phyloP scores from a whole-genome alignment of 2,888 invertebrate genomes.

The Latrodectus elegans region DNA sequence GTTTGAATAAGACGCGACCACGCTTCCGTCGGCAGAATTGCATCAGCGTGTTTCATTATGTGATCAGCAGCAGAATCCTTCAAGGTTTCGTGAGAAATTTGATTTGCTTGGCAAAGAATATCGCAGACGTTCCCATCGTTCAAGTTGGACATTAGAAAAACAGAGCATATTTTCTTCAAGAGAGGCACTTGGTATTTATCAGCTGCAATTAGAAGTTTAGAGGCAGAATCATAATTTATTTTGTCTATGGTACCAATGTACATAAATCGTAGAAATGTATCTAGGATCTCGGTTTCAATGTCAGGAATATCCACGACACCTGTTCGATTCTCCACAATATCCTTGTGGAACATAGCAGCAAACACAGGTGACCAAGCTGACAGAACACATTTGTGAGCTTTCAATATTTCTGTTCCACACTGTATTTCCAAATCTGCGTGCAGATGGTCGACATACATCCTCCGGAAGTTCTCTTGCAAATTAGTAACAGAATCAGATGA shows the following conservation, averaged over 20 bases:
- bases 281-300: background rate
- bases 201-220: background rate
- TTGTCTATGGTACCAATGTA: background rate
- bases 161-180: background rate
- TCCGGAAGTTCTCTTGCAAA: too few species aligned
- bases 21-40: background rate
- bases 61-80: background rate
- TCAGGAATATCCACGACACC: background rate
- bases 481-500: too few species aligned
- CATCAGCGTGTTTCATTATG: background rate
- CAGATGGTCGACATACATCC: too few species aligned
- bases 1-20: background rate
- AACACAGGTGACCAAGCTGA: conserved; percentile 13
- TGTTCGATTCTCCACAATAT: background rate
- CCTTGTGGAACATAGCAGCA: background rate
- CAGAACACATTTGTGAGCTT: conserved; percentile 4
- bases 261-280: background rate
- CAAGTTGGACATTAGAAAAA: background rate
- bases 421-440: background rate
- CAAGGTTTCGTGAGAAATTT: background rate
- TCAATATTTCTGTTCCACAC: background rate
- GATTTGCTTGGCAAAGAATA: background rate
- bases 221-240: background rate
- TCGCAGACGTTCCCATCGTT: background rate
- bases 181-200: background rate